Evolutionary conservation across 1,140 invertebrate species (phyloP).

Genomic region (Drosophila leontia): DNA sequence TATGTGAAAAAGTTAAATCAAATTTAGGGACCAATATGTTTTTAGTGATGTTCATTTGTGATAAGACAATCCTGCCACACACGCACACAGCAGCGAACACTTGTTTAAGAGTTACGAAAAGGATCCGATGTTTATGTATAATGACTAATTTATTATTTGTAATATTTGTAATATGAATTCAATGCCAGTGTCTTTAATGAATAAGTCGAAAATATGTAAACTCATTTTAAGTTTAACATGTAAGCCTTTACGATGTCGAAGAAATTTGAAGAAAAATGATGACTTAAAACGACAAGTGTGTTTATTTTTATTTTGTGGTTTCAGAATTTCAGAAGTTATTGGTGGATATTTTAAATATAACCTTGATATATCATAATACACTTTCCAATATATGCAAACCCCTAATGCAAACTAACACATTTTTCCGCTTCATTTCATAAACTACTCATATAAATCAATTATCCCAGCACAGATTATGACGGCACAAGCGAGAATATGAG

Average conservation of each 20-base stretch:
- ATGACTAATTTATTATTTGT: slow-evolving; percentile 44
- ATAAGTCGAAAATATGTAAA: slow-evolving; percentile 55
- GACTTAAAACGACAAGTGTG: not conserved
- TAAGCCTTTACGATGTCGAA: slow-evolving; percentile 63
- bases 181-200: slow-evolving; percentile 66
- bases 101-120: slow-evolving; percentile 14
- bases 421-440: slow-evolving; percentile 7
- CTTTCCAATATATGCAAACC: too few species aligned
- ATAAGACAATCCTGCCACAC: slow-evolving; percentile 70
- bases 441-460: slow-evolving; percentile 40
- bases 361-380: too few species aligned
- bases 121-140: slow-evolving; percentile 33
- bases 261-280: slow-evolving; percentile 14
- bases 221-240: slow-evolving; percentile 31
- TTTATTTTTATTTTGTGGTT: too few species aligned
- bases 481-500: not conserved
- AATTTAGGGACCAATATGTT: slow-evolving; percentile 24
- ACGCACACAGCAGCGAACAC: slow-evolving; percentile 29
- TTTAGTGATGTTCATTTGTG: slow-evolving; percentile 75
- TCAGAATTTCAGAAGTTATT: too few species aligned
- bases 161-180: slow-evolving; percentile 63
- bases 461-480: slow-evolving; percentile 1
- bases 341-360: too few species aligned
- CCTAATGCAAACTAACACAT: not conserved
- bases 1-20: slow-evolving; percentile 13